Evolutionary conservation across 2,797 vertebrate species (phyloP), one percentile per base, ranked within the genome.

Genomic region (Sebastes miniatus): DNA sequence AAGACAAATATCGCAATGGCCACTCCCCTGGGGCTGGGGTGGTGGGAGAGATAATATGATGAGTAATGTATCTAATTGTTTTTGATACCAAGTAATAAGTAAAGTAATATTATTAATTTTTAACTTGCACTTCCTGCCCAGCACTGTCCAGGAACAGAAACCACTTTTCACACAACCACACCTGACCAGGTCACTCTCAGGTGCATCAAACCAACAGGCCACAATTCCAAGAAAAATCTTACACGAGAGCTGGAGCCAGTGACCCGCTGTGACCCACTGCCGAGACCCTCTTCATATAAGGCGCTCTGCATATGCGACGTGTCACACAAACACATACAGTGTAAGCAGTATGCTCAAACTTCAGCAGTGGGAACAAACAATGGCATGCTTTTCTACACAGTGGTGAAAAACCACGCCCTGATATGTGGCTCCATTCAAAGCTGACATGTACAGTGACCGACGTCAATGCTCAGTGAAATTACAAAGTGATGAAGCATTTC

Each of bases 221-320:
- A 54, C 29, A 5, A 13, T 52, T 50, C 22, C 12, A 8, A 47
- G 25, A 50, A n/a, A 20, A 31, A 3, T 72, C 94, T 95, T 94
- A 95, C 94, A 39, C 84, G 91, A 32, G 83, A 84, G 82, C 68
- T 80, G 82, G 92, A 69, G 39, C 71, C 59, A 27, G 66, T 1
- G 78, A 69, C 47, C 56, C 90, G 77, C 13, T 89, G 84, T 4
- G 92, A 92, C 18, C 86, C 85, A 22, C 88, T 85, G 90, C 87
- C 89, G 34, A 94, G 72, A 64, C 89, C 58, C 74, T 95, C 94
- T 67, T 95, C 93, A 65, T 94, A 94, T 20, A 93, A 34, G 70
- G 91, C 90, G 82, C 77, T 91, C 95, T 95, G 79, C 14, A 77
- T 43, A 47, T 29, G 24, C 3, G 39, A 32, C 59, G 72, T 1